Evolutionary conservation across 2,888 invertebrate genomes (phyloP), one percentile per base, ranked within the genome.

Genomic region (Digitonthophagus gazella): DNA sequence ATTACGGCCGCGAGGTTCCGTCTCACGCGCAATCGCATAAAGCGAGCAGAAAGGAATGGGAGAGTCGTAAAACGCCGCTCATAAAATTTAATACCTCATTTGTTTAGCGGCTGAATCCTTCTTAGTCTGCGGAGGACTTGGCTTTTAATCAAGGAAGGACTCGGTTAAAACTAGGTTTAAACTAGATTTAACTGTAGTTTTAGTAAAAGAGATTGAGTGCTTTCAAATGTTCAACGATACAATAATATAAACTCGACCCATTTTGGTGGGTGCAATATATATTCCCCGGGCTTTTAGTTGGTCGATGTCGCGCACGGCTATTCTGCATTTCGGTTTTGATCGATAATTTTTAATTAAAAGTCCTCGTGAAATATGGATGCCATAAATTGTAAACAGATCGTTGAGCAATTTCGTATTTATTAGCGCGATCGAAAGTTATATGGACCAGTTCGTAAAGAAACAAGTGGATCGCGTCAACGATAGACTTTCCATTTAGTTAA

Each of bases 271-370:
- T 44, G 28, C 28, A 44, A 44, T 44, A 44, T 44, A 44, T 44
- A n/a, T 44, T 11, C 8, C 28, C 8, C 28, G 28, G 11, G 28
- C 28, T 44, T 44, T 44, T 44, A 44, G 28, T 44, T 44, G 28
- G 28, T 8, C 28, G 28, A 44, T 44, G 28, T 44, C n/a, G n/a
- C n/a, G n/a, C n/a, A n/a, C n/a, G n/a, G n/a, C n/a, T n/a, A n/a
- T n/a, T n/a, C 28, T 44, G 28, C 28, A 44, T 44, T 44, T 44
- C 28, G 28, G 28, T 19, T 3, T 61, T 18, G 20, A 61, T 61
- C 61, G 20, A 61, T 61, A 61, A 61, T 61, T 61, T 61, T 61
- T 61, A 61, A 61, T 61, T 61, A 61, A 61, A 61, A 61, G 61
- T 61, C 61, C 61, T 61, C 61, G 20, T 19, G 18, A 61, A 61